Conservation (phyloP, 2,888 invertebrate species). For the Drosophila colorata region DNA sequence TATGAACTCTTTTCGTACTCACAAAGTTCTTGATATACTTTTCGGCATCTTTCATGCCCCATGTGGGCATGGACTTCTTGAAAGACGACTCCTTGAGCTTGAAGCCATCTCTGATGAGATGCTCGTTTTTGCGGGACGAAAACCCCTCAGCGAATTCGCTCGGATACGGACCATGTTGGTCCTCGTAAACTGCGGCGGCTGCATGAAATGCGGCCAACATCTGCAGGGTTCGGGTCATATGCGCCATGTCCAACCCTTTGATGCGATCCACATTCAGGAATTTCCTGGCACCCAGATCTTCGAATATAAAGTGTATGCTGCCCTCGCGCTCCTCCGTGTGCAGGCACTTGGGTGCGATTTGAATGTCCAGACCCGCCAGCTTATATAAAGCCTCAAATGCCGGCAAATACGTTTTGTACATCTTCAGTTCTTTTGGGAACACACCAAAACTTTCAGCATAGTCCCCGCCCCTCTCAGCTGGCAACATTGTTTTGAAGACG, state of each 20-base stretch:
- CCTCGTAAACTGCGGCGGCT: conserved; percentile 76
- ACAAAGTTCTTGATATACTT: conserved; percentile 66
- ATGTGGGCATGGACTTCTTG: conserved; percentile 67
- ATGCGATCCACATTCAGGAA: conserved; percentile 77
- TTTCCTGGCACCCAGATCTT: conserved; percentile 68
- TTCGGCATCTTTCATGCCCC: conserved; percentile 69
- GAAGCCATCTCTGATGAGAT: conserved; percentile 22
- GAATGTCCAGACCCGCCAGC: conserved; percentile 64
- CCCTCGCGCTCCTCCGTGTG: conserved; percentile 59
- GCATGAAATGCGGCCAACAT: conserved; percentile 83
- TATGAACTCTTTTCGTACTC: conserved; percentile 20
- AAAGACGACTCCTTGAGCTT: conserved; percentile 22
- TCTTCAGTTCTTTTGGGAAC: conserved; percentile 81
- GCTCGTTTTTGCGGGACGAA: conserved; percentile 8
- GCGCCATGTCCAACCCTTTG: conserved; percentile 75
- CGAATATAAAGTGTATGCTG: conserved; percentile 76
- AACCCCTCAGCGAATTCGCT: conserved; percentile 62
- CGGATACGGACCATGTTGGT: conserved; percentile 71
- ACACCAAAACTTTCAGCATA: conserved; percentile 52
- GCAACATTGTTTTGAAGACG: conserved; percentile 75
- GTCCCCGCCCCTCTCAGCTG: conserved; percentile 66
- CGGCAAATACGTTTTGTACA: conserved; percentile 78
- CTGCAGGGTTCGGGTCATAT: conserved; percentile 68
- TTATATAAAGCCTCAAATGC: conserved; percentile 80
- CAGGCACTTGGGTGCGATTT: conserved; percentile 78